These are phyloP conservation scores for Gymnosoma rotundatum DNA, from an alignment of 2,888 invertebrate genomes.

Conservation along the genomic window DNA sequence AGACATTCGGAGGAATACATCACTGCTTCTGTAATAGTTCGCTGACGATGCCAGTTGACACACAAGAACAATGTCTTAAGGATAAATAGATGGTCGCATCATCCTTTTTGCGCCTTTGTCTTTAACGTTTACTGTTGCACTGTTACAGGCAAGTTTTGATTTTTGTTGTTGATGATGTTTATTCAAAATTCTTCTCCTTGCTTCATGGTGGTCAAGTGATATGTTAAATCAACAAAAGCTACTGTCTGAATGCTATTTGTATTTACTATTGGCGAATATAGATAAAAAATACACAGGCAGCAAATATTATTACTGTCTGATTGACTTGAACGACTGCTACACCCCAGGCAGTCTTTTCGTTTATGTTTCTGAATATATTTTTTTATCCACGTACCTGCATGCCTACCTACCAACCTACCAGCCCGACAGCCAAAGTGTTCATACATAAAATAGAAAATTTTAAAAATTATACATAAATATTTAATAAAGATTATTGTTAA, in stretches of 20 bases:
- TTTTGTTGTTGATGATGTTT: conserved; percentile 37
- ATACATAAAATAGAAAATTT: neutral
- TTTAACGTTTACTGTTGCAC: conserved; percentile 43
- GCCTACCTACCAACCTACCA: neutral
- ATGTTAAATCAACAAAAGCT: conserved; percentile 60
- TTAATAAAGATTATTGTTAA: conserved; percentile 41
- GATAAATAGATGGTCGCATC: conserved; percentile 25
- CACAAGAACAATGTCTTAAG: too few species aligned
- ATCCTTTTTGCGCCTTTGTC: neutral
- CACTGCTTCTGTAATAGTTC: too few species aligned
- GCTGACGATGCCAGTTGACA: too few species aligned
- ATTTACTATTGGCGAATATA: conserved; percentile 37
- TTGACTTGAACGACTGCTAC: conserved; percentile 35
- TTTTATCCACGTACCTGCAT: neutral
- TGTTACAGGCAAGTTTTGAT: conserved; percentile 46
- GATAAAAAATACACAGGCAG: conserved; percentile 34
- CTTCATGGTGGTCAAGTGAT: conserved; percentile 64
- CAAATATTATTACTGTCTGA: conserved; percentile 48
- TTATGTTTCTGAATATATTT: conserved; percentile 29
- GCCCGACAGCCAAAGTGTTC: neutral
- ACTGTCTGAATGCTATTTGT: conserved; percentile 45
- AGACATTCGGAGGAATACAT: too few species aligned
- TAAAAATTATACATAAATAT: conserved; percentile 3
- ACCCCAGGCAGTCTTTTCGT: conserved; percentile 54
- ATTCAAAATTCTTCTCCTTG: conserved; percentile 18